Conservation (phyloP, 2,797 vertebrate genomes). For the Oreonectes daqikongensis region DNA sequence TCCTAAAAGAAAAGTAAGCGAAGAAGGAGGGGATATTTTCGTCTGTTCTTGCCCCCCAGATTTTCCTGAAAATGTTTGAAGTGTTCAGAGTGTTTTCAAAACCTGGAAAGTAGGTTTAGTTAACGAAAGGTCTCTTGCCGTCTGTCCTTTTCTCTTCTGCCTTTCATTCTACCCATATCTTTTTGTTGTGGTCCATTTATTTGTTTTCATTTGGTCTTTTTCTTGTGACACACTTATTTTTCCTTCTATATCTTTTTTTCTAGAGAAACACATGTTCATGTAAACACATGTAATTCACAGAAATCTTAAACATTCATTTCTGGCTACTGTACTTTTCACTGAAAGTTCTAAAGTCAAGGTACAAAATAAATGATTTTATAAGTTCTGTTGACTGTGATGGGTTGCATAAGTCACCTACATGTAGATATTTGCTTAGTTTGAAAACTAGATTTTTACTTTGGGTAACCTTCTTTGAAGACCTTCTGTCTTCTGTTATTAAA, state of each 20-base stretch:
- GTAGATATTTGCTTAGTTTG: not conserved
- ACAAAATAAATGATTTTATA: not conserved
- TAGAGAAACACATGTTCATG: not conserved
- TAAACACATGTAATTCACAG: not conserved
- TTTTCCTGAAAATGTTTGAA: constrained; percentile 45
- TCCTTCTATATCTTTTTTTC: not conserved
- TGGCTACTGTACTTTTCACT: not conserved
- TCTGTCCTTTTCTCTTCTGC: constrained; percentile 17
- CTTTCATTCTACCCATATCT: not conserved
- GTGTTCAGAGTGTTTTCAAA: constrained; percentile 44
- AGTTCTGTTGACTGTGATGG: not conserved
- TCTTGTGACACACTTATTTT: not conserved
- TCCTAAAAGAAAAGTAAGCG: constrained; percentile 45
- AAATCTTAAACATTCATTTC: not conserved
- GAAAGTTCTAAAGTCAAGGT: not conserved
- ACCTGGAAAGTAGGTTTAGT: constrained; percentile 28
- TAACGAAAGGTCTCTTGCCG: constrained; percentile 51
- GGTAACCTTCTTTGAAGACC: not conserved
- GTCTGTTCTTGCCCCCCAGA: constrained; percentile 35
- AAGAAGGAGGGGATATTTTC: constrained; percentile 19
- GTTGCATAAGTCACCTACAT: not conserved
- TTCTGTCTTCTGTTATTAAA: not conserved
- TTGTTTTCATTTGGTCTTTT: not conserved
- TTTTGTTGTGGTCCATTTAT: not conserved
- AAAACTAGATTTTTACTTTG: not conserved